Base-by-base conservation (phyloP, 2,113 vertebrate genomes). In the Mixornis gularis region DNA sequence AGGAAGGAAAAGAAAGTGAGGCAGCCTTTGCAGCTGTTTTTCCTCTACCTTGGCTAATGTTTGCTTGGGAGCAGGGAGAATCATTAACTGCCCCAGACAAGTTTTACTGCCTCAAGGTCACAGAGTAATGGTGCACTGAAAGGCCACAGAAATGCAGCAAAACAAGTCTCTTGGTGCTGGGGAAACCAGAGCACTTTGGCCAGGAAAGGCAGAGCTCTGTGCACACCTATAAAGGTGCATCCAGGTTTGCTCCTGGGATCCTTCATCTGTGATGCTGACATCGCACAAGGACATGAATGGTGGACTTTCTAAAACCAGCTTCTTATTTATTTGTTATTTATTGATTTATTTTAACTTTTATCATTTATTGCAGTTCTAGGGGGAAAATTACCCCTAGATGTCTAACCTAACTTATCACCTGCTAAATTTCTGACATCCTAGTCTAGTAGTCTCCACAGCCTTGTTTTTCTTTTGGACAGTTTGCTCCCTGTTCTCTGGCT, bases 11-110 rank as follows among this genome's bases (percentile, higher is more conserved):
- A 59, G n/a, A 46, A 66, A 86, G 40, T 12, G 24, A 79, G 41
- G 18, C 29, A 72, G 41, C 36, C 30, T 44, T 34, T 0, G 0
- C 40, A 74, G 80, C 25, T 56, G 38, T 29, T 29, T 70, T 53
- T 60, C 22, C 19, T 64, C 59, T 58, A 4, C 52, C 52, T 43
- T 43, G 36, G 87, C 64, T 79, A 79, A 89, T 80, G 52, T 88
- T 90, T 93, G 68, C 25, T 11, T 0, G 5, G 55, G 74, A 85
- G 15, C 22, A 87, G 43, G 53, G 76, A 63, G 48, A 92, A 90
- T 94, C 88, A 93, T 93, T 95, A 94, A 94, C 90, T 74, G 44
- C n/a, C 46, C 43, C 76, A 77, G 56, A 46, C 40, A 69, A 59
- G 52, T 46, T 74, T 40, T 3, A 12, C 44, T 52, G 73, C 69